Evolutionary conservation across 2,888 invertebrate species (phyloP).

Genomic region (Cheilosia impressa): DNA sequence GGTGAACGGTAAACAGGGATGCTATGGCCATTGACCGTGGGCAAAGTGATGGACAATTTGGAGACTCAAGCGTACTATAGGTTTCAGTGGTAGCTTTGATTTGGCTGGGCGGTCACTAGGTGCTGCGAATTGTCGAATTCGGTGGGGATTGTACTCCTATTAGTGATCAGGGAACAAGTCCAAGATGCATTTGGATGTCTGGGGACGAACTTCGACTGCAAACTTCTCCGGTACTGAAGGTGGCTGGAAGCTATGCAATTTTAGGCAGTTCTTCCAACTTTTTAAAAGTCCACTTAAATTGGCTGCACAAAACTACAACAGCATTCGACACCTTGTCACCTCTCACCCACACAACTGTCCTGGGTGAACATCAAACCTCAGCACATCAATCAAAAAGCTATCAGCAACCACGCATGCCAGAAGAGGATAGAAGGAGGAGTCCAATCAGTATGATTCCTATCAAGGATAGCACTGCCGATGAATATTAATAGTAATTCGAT

Average conservation of each 20-base stretch:
- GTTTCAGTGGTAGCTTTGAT: constrained; percentile 26
- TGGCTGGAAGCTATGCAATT: too few species aligned
- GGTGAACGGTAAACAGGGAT: constrained; percentile 36
- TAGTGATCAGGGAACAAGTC: too few species aligned
- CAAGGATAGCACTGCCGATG: constrained; percentile 57
- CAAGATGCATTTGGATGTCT: too few species aligned
- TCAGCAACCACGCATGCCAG: constrained; percentile 21
- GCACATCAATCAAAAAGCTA: constrained; percentile 68
- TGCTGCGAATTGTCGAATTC: too few species aligned
- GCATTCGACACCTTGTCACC: background rate
- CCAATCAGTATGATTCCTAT: constrained; percentile 51
- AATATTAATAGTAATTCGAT: constrained; percentile 69
- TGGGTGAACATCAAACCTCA: constrained; percentile 34
- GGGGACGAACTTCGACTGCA: too few species aligned
- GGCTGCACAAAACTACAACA: too few species aligned
- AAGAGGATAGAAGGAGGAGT: constrained; percentile 15
- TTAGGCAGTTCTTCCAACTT: background rate
- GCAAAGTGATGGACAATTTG: background rate
- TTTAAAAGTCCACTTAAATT: background rate
- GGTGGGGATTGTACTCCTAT: too few species aligned
- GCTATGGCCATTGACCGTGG: constrained; percentile 14
- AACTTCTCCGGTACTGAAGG: too few species aligned
- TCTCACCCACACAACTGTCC: background rate
- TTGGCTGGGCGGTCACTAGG: too few species aligned
- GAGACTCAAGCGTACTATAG: constrained; percentile 11